A percentile compares a stretch with the other conserved stretches of the same genome.
Evolutionary conservation across 2,113 vertebrate species (phyloP).

Genomic region (Pseudorhombus dupliciocellatus): DNA sequence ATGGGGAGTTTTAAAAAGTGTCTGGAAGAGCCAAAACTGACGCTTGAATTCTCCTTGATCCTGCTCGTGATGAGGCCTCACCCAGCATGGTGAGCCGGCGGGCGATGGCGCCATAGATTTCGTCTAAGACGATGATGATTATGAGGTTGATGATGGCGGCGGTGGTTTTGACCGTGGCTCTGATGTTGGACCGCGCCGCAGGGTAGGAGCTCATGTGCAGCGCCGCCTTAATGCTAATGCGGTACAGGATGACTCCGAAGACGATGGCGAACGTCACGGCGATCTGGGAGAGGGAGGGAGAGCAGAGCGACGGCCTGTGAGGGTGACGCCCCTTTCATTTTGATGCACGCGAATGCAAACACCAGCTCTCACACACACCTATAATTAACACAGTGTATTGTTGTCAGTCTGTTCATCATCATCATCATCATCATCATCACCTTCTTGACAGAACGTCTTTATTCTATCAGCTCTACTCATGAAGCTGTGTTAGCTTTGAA

Average conservation of each 20-base stretch:
- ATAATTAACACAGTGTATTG: too few species aligned
- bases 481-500: too few species aligned
- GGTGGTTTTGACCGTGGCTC: slow-evolving; percentile 93
- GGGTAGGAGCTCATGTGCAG: slow-evolving; percentile 89
- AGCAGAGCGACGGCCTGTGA: not conserved
- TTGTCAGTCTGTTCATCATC: too few species aligned
- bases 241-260: slow-evolving; percentile 94
- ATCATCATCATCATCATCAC: too few species aligned
- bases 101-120: slow-evolving; percentile 91
- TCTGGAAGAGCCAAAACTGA: too few species aligned
- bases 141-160: slow-evolving; percentile 96
- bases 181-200: slow-evolving; percentile 85
- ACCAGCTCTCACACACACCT: too few species aligned
- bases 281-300: slow-evolving; percentile 76
- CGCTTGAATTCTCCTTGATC: too few species aligned
- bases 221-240: slow-evolving; percentile 92
- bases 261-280: slow-evolving; percentile 90
- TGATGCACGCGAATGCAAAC: too few species aligned
- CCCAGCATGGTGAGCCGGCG: slow-evolving; percentile 92
- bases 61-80: slow-evolving; percentile 58
- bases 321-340: too few species aligned
- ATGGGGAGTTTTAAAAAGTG: too few species aligned
- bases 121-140: slow-evolving; percentile 95
- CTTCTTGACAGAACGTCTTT: too few species aligned
- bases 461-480: too few species aligned